Evolutionary conservation across 2,113 vertebrate genomes (phyloP).

Genomic region (Cardinalis cardinalis): DNA sequence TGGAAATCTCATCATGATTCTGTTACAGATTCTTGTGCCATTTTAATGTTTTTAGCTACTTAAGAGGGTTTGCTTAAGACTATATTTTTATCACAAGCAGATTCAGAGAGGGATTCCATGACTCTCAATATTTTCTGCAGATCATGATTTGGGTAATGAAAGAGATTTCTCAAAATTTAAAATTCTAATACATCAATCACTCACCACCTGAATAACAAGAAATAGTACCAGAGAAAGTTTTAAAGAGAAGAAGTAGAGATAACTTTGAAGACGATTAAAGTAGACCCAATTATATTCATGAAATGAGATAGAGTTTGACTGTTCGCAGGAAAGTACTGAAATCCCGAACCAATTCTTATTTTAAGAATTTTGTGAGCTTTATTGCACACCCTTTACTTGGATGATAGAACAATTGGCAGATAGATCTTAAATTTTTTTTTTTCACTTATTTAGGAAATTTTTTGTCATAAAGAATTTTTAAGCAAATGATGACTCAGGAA

Average conservation of each 20-base stretch:
- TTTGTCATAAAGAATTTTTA: not conserved
- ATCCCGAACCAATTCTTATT: not conserved
- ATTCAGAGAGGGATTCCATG: not conserved
- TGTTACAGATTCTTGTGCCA: not conserved
- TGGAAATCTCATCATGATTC: not conserved
- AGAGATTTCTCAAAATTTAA: not conserved
- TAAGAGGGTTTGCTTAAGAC: not conserved
- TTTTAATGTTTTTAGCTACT: not conserved
- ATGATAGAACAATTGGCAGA: not conserved
- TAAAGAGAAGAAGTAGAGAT: not conserved
- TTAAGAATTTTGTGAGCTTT: not conserved
- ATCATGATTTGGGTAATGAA: not conserved
- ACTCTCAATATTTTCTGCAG: not conserved
- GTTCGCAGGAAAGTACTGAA: not conserved
- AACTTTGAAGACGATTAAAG: not conserved
- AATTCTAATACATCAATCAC: not conserved
- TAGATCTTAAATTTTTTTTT: not conserved
- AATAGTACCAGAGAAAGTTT: not conserved
- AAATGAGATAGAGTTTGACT: not conserved
- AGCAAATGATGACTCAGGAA: not conserved
- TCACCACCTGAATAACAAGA: not conserved
- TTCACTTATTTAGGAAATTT: not conserved
- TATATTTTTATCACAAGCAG: not conserved
- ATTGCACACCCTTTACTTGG: not conserved
- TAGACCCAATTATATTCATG: not conserved